A percentile compares a stretch with the other conserved stretches of the same genome.
These are phyloP conservation scores for Parazoanthus darwini DNA, from an alignment of 92 coral and sea anemone genomes.

Conservation along the genomic window DNA sequence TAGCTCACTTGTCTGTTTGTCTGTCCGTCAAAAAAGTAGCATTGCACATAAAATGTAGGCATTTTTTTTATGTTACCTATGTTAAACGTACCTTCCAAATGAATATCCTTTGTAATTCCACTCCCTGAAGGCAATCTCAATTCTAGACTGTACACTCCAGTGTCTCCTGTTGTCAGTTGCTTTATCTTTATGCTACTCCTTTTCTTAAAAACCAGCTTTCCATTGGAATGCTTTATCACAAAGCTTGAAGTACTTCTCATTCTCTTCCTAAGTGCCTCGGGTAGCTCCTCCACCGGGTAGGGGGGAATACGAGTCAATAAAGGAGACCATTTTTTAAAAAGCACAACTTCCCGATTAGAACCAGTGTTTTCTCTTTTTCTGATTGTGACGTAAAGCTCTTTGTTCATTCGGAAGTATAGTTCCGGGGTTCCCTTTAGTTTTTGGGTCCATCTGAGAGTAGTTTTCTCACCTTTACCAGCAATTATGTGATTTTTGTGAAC, in stretches of 20 bases:
- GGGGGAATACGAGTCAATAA: constrained; percentile 4
- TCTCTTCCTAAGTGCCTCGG: constrained; percentile 16
- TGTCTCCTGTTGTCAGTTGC: constrained; percentile 8
- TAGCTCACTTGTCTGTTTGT: too few species aligned
- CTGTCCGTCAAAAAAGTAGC: too few species aligned
- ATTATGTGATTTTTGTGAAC: constrained; percentile 12
- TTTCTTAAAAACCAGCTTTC: constrained; percentile 28
- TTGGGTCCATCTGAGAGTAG: constrained; percentile 27
- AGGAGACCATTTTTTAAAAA: constrained; percentile 23
- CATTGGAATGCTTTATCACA: neutral
- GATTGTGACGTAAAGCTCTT: constrained; percentile 6
- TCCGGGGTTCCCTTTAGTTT: neutral
- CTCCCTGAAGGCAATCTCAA: constrained; percentile 1
- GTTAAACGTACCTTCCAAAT: constrained; percentile 19
- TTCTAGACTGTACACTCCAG: constrained; percentile 22
- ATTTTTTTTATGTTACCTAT: too few species aligned
- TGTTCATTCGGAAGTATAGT: constrained; percentile 31
- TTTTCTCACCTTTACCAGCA: constrained; percentile 25
- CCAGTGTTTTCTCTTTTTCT: neutral
- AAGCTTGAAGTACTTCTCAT: neutral
- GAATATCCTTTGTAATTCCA: constrained; percentile 12
- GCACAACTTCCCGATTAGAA: neutral
- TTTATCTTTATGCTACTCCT: constrained; percentile 10
- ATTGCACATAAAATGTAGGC: too few species aligned
- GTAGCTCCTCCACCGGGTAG: constrained; percentile 8